These are phyloP conservation scores for Boleophthalmus pectinirostris DNA, from an alignment of 2,113 vertebrate genomes.

Conservation along the genomic window DNA sequence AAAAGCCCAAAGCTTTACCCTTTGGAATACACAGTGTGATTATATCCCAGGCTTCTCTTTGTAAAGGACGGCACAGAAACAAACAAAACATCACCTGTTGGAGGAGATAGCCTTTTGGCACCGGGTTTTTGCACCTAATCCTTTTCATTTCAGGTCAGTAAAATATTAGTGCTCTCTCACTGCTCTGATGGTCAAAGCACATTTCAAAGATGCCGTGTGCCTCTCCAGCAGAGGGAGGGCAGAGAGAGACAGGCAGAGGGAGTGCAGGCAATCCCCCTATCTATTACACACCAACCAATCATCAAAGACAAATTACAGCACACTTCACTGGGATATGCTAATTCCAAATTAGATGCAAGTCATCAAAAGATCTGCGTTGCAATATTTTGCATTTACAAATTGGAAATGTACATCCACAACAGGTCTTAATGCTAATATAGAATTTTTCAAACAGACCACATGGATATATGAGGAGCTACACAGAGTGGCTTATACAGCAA, in stretches of 20 bases:
- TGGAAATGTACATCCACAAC: conserved; percentile 69
- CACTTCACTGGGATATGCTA: conserved; percentile 80
- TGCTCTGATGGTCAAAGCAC: conserved; percentile 73
- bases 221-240: conserved; percentile 50
- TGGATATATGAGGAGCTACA: neutral
- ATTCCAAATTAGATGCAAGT: conserved; percentile 79
- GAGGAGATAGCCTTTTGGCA: conserved; percentile 60
- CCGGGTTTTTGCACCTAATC: conserved; percentile 67
- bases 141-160: conserved; percentile 73
- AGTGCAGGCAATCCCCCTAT: conserved; percentile 67
- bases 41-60: conserved; percentile 53
- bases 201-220: conserved; percentile 68
- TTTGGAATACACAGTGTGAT: conserved; percentile 63
- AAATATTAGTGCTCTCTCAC: conserved; percentile 74
- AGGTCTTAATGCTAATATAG: conserved; percentile 59
- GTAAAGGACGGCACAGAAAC: conserved; percentile 47
- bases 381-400: conserved; percentile 76
- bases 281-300: conserved; percentile 79
- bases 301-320: conserved; percentile 81
- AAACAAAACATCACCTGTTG: conserved; percentile 71
- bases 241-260: conserved; percentile 39
- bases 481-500: neutral
- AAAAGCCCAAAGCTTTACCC: conserved; percentile 63
- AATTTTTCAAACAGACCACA: conserved; percentile 9
- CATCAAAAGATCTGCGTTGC: conserved; percentile 78